Evolutionary conservation across 2,797 vertebrate species (phyloP), one percentile per base, ranked within the genome.

Genomic region (Tadarida brasiliensis): DNA sequence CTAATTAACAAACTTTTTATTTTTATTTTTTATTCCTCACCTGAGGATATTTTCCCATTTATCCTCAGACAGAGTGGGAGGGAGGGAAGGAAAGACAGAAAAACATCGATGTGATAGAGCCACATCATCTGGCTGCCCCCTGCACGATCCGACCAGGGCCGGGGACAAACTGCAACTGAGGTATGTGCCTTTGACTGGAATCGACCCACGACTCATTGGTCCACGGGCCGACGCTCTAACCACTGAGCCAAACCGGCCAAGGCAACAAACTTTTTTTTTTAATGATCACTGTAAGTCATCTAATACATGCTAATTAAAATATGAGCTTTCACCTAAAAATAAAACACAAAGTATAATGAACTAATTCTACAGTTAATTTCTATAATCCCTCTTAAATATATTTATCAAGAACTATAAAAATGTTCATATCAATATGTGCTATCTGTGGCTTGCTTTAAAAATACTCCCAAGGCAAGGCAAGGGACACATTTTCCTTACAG

Each of bases 371-470:
- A 92, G 30, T 30, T 83, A 92, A 95, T 10, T 16, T 30, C 5
- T 28, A 92, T 22, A 84, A 65, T 11, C 57, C 44, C 81, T 89
- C 22, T 71, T 24, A 59, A 77, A 57, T 74, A 15, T 54, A 85
- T 74, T 7, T 91, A 73, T 73, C 30, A 57, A 39, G 35, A 80
- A 47, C 26, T n/a, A 77, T 10, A 61, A 83, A 83, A 92, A 95
- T 28, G 24, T 54, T 70, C n/a, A 0, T 63, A 84, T 54, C 28
- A 68, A 35, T 61, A 44, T 57, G 2, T 73, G 24, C 54, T 67
- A 81, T 61, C 28, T 90, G 73, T 56, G 35, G 30, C 33, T 73
- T 91, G 26, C 77, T 94, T 94, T 87, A 67, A 81, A 81, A 91
- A 87, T 87, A 74, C 15, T 77, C 33, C 44, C 28, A 81, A 24